A percentile compares a stretch with the other conserved stretches of the same genome.
These are phyloP conservation scores for Pagrus major DNA, from an alignment of 2,113 vertebrate species.

Conservation along the genomic window DNA sequence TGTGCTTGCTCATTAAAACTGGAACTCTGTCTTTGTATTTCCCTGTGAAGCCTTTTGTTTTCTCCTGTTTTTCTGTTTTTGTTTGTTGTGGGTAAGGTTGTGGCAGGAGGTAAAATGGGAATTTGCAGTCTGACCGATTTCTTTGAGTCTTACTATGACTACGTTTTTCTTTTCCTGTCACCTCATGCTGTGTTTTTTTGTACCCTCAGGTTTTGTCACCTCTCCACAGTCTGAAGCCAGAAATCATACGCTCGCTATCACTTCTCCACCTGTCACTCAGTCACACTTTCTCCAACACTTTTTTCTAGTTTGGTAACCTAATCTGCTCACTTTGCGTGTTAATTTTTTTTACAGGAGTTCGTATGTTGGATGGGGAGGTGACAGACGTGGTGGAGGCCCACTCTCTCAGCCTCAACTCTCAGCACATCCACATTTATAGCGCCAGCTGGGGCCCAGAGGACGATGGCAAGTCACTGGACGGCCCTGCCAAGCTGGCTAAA, in stretches of 20 bases:
- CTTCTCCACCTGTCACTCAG: conserved; percentile 29
- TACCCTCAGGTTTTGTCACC: conserved; percentile 20
- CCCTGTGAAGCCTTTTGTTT: conserved; percentile 28
- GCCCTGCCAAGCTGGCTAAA: conserved; percentile 94
- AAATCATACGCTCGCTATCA: conserved; percentile 16
- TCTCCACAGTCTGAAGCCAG: conserved; percentile 13
- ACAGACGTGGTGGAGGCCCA: conserved; percentile 97
- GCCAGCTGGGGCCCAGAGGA: conserved; percentile 98
- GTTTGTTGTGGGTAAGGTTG: neutral
- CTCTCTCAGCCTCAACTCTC: conserved; percentile 93
- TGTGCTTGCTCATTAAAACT: conserved; percentile 46
- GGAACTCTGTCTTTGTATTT: conserved; percentile 4
- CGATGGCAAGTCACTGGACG: conserved; percentile 96
- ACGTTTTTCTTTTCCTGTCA: conserved; percentile 19
- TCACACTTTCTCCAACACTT: conserved; percentile 16
- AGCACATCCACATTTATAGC: conserved; percentile 95
- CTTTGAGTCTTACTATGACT: conserved; percentile 11
- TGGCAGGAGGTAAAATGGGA: conserved; percentile 17
- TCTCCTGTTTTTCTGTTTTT: conserved; percentile 9
- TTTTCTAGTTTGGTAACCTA: conserved; percentile 6
- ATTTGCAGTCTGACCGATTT: conserved; percentile 10
- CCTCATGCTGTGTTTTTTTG: neutral
- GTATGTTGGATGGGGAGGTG: conserved; percentile 98
- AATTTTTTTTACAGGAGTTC: conserved; percentile 87
- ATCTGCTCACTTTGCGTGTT: conserved; percentile 2